These are phyloP conservation scores for Amazona guildingii DNA, from an alignment of 2,113 vertebrate species.

Conservation along the genomic window DNA sequence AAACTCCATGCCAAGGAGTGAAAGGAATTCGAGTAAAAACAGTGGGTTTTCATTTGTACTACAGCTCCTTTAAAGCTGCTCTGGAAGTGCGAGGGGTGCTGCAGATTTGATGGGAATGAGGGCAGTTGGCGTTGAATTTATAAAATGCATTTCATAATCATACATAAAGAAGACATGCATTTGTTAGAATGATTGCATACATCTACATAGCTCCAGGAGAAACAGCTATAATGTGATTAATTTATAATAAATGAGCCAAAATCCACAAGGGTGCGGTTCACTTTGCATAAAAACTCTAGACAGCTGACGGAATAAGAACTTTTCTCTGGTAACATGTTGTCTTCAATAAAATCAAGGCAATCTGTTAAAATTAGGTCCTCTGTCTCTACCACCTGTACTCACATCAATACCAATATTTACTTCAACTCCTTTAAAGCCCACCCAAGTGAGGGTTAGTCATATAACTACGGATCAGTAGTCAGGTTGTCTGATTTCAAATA, in stretches of 20 bases:
- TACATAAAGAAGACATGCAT: background rate
- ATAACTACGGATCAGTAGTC: background rate
- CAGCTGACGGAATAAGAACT: background rate
- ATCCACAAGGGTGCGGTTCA: conserved; percentile 30
- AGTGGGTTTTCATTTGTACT: background rate
- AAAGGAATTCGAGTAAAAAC: background rate
- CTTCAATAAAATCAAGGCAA: background rate
- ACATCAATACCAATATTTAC: background rate
- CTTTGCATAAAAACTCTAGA: conserved; percentile 11
- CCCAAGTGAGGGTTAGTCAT: background rate
- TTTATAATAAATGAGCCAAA: conserved; percentile 48
- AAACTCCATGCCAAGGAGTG: background rate
- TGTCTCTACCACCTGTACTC: background rate
- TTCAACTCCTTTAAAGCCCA: background rate
- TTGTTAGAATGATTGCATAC: background rate
- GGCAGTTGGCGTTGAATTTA: background rate
- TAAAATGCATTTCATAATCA: background rate
- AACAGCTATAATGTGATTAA: conserved; percentile 7
- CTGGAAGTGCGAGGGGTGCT: background rate
- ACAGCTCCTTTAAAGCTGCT: background rate
- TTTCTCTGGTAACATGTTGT: background rate
- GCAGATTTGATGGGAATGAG: background rate
- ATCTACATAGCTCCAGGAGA: conserved; percentile 19
- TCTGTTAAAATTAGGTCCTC: background rate
- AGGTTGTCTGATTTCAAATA: background rate